A percentile compares a stretch with the other conserved stretches of the same genome.
Conservation (phyloP, 2,888 invertebrate genomes). For the Villa cingulata region DNA sequence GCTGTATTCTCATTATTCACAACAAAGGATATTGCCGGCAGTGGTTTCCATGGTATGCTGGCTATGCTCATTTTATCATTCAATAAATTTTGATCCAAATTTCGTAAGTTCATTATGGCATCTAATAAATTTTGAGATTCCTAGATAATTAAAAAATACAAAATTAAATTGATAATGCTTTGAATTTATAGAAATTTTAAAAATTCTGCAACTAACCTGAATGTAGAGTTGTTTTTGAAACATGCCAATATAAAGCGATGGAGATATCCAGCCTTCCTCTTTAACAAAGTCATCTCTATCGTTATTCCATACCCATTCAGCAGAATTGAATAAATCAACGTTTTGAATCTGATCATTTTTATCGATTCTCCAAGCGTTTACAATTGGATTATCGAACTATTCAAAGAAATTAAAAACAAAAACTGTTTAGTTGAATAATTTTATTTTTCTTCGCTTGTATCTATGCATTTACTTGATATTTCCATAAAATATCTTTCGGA, state of each 20-base stretch:
- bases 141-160: slow-evolving; percentile 33
- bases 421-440: background rate
- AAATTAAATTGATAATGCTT: slow-evolving; percentile 40
- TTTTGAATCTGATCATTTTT: slow-evolving; percentile 49
- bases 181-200: background rate
- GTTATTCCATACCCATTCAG: slow-evolving; percentile 37
- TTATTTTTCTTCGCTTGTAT: background rate
- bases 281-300: slow-evolving; percentile 26
- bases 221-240: slow-evolving; percentile 60
- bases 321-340: slow-evolving; percentile 60
- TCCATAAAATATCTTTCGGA: slow-evolving; percentile 51
- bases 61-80: slow-evolving; percentile 24
- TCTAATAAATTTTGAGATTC: slow-evolving; percentile 40
- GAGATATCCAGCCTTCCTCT: slow-evolving; percentile 36
- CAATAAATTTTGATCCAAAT: too few species aligned
- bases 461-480: slow-evolving; percentile 47
- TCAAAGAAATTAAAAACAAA: slow-evolving; percentile 17
- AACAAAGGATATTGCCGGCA: slow-evolving; percentile 41
- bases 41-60: slow-evolving; percentile 59
- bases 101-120: too few species aligned
- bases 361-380: slow-evolving; percentile 69
- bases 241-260: slow-evolving; percentile 72
- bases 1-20: slow-evolving; percentile 34
- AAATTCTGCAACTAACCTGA: slow-evolving; percentile 20
- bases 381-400: slow-evolving; percentile 74